These are phyloP conservation scores for Habropoda laboriosa DNA, from an alignment of 1,140 invertebrate genomes.

Conservation along the genomic window DNA sequence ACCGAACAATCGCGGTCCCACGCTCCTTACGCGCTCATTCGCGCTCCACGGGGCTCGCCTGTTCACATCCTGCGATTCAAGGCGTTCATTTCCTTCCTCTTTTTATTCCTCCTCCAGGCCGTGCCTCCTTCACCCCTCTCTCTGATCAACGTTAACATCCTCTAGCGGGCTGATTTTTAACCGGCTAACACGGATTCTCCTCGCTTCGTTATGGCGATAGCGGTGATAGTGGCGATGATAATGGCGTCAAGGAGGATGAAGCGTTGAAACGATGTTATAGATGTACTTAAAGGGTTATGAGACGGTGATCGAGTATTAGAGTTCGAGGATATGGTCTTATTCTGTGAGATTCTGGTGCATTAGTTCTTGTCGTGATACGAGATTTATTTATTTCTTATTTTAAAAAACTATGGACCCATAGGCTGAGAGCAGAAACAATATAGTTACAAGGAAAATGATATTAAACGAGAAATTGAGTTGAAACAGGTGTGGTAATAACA, in stretches of 20 bases:
- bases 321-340: too few species aligned
- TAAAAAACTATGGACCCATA: too few species aligned
- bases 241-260: background rate
- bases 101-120: background rate
- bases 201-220: background rate
- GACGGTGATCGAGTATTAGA: background rate
- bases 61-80: conserved; percentile 70
- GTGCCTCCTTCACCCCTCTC: too few species aligned
- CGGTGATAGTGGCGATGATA: background rate
- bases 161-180: background rate
- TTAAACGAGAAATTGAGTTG: too few species aligned
- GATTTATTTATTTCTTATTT: too few species aligned
- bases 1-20: conserved; percentile 65
- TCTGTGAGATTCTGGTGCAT: too few species aligned
- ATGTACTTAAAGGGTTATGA: too few species aligned
- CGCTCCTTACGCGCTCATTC: conserved; percentile 66
- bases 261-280: too few species aligned
- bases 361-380: too few species aligned
- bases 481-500: too few species aligned
- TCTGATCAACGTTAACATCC: conserved; percentile 1
- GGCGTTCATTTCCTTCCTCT: conserved; percentile 54
- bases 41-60: conserved; percentile 55
- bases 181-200: background rate
- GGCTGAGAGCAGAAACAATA: too few species aligned
- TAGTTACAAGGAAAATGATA: too few species aligned